Conservation (phyloP, 2,113 vertebrate genomes). For the Chascanopsetta lugubris region DNA sequence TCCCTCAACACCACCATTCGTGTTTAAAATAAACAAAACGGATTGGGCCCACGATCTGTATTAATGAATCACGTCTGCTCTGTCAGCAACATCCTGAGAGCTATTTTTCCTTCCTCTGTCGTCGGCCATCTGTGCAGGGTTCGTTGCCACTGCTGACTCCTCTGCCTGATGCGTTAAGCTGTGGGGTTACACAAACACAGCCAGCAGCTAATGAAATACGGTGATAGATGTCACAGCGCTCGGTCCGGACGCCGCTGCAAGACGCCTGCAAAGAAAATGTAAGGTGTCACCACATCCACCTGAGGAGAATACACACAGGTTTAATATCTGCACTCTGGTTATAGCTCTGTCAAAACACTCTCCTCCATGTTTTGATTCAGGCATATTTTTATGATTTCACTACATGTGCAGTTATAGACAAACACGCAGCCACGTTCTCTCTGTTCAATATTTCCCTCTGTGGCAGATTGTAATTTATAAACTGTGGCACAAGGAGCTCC, state of each 20-base stretch:
- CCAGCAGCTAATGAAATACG: constrained; percentile 52
- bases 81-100: constrained; percentile 46
- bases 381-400: background rate
- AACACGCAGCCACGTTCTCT: constrained; percentile 1
- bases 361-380: background rate
- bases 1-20: background rate
- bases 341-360: constrained; percentile 1
- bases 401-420: background rate
- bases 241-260: constrained; percentile 13
- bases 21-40: background rate
- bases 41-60: constrained; percentile 16
- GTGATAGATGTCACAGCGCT: constrained; percentile 33
- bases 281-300: constrained; percentile 24
- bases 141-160: constrained; percentile 56
- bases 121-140: constrained; percentile 32
- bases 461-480: constrained; percentile 4
- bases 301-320: constrained; percentile 5
- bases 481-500: constrained; percentile 10
- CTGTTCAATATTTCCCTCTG: background rate
- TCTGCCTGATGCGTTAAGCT: constrained; percentile 44
- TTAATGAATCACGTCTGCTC: constrained; percentile 46
- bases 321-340: background rate
- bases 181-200: constrained; percentile 57
- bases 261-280: constrained; percentile 20
- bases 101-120: constrained; percentile 34